Base-by-base conservation (phyloP, 2,797 vertebrate species). In the Eospalax fontanierii region DNA sequence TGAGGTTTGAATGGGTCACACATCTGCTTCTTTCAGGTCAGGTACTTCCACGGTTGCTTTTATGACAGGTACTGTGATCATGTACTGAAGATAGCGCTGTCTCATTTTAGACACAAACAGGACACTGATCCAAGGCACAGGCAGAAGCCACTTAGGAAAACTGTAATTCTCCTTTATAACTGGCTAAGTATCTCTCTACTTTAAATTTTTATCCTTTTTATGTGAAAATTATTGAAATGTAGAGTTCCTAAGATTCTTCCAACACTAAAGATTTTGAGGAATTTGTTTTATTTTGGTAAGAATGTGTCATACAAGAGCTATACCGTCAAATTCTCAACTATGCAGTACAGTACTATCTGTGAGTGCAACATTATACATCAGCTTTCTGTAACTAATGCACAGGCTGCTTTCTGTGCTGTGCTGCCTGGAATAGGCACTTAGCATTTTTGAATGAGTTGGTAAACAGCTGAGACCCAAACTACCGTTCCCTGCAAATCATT, bases 401-500 rank as follows among this genome's bases (percentile, higher is more conserved):
- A 4, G 43, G 66, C 4, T 30, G 50, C 33, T 61, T 70, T 83
- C 16, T 1, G n/a, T 46, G 28, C 21, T 6, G 83, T 40, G 43
- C 68, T 33, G 35, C 26, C 35, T 73, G 73, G 75, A 35, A 66
- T 28, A 78, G 24, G 21, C 7, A 68, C 16, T 81, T 59, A 6
- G 1, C 18, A 43, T 54, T 65, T 85, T 89, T 94, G 15, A 95
- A 70, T 76, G 24, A 94, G 74, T 74, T 6, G 93, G 3, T 87
- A 30, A 84, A 40, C 14, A 82, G 54, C 68, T 61, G 15, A 83
- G 61, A 82, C 24, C 2, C 22, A 91, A 94, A 82, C 15, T 75
- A 43, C 12, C 63, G 83, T 83, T 91, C 33, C 18, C 21, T 57
- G 2, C 22, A 71, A 75, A 80, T 6, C 54, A 6, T 65, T 16